Evolutionary conservation across 2,797 vertebrate genomes (phyloP), one percentile per base, ranked within the genome.

Genomic region (Phylloscopus collybita): DNA sequence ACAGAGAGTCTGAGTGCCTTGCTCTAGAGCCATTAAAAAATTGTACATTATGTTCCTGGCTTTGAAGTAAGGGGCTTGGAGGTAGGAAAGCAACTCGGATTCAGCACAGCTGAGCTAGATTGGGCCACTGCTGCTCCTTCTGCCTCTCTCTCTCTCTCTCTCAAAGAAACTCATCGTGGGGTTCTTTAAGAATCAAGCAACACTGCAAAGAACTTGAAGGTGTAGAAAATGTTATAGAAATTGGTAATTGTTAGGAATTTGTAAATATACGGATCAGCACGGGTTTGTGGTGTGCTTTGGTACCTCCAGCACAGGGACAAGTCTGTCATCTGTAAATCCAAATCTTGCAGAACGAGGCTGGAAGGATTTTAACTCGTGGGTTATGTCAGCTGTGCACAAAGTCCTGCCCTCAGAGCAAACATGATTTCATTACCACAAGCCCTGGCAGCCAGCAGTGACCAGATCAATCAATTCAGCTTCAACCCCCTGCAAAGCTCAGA

Each of bases 11-110:
- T 98, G 98, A 98, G 98, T 99, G 99, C 99, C 98, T 98, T 98
- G 98, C 98, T 99, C 99, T 99, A 99, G 99, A 99, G 99, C 99
- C 99, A 99, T 99, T 99, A 99, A 99, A 99, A 99, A 99, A 99
- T 99, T 99, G 99, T 99, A 99, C 99, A 99, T 99, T 99, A 99
- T 99, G 99, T 99, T 98, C 98, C 98, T 98, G 97, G 98, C 99
- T 99, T 99, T 99, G 99, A 99, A 99, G 99, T 99, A 98, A 99
- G 98, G 93, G 98, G 98, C 98, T 98, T 98, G 98, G 97, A 97
- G 98, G 98, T 98, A 98, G 98, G 98, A 97, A 98, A 98, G 99
- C 98, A 98, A 98, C 98, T 98, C 97, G 78, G 97, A 97, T 97
- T 97, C 99, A 99, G 99, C 98, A 98, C 98, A 98, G 99, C 98